These are phyloP conservation scores for rabbit (Oryctolagus cuniculus) DNA, from an alignment of 2,113 vertebrate genomes.

Conservation along the genomic window DNA sequence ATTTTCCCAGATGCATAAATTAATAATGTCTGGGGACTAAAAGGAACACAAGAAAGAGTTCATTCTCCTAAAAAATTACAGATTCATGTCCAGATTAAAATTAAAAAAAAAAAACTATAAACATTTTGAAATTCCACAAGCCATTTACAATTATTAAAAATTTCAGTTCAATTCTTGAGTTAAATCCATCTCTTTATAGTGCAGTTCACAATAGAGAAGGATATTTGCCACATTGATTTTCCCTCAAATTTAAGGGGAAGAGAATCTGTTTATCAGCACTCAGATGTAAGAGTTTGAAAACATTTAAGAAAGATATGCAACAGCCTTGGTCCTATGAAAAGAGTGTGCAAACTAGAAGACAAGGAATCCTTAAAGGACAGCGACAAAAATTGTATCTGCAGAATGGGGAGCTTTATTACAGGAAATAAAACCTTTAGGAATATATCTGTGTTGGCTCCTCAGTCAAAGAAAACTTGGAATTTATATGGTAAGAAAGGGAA, in stretches of 20 bases:
- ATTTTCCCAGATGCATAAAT: background rate
- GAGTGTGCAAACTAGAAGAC: background rate
- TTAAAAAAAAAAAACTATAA: constrained; percentile 20
- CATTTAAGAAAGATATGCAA: background rate
- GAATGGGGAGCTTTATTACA: background rate
- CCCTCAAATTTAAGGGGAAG: background rate
- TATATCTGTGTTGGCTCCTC: background rate
- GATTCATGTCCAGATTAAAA: background rate
- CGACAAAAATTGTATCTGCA: background rate
- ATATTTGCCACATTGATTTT: background rate
- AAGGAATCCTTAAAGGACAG: background rate
- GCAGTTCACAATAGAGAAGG: background rate
- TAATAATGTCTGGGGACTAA: background rate
- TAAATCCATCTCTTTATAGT: constrained; percentile 21
- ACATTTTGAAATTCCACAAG: constrained; percentile 52
- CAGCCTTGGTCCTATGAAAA: background rate
- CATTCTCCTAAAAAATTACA: background rate
- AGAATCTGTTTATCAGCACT: background rate
- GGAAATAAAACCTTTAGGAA: background rate
- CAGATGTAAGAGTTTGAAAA: constrained; percentile 24
- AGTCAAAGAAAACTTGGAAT: background rate
- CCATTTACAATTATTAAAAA: constrained; percentile 30
- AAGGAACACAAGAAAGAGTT: background rate
- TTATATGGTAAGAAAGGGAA: background rate
- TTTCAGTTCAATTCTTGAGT: background rate